Evolutionary conservation across 2,113 vertebrate species (phyloP).

Genomic region (Puntigrus tetrazona): DNA sequence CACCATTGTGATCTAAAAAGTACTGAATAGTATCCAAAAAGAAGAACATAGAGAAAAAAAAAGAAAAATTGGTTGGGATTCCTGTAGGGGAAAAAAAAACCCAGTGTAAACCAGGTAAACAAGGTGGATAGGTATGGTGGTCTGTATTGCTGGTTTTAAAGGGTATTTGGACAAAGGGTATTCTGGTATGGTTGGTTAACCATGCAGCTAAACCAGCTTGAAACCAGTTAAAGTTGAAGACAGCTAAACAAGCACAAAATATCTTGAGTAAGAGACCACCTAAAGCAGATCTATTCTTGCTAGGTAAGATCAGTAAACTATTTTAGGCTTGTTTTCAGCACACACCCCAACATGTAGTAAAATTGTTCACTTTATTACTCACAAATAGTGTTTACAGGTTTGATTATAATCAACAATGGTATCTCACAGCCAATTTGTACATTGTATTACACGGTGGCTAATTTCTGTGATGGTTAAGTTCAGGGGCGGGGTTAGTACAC

Average conservation of each 20-base stretch:
- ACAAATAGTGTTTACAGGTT: background rate
- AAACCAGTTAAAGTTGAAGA: background rate
- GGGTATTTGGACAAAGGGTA: background rate
- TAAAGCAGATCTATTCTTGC: background rate
- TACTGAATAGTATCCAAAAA: background rate
- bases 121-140: too few relatives aligned
- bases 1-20: background rate
- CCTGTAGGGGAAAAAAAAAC: too few relatives aligned
- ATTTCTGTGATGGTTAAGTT: too few relatives aligned
- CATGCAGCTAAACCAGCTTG: background rate
- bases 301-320: background rate
- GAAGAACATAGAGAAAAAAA: background rate
- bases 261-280: background rate
- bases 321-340: background rate
- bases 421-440: too few relatives aligned
- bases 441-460: too few relatives aligned
- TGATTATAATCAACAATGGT: background rate
- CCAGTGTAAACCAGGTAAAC: background rate
- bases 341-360: background rate
- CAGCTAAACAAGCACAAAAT: background rate
- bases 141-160: background rate
- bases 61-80: background rate
- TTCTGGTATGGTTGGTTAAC: background rate
- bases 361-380: background rate
- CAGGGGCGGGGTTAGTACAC: too few relatives aligned